A percentile compares a stretch with the other conserved stretches of the same genome.
Conservation (phyloP, 2,113 vertebrate genomes). For the Pangasianodon hypophthalmus region DNA sequence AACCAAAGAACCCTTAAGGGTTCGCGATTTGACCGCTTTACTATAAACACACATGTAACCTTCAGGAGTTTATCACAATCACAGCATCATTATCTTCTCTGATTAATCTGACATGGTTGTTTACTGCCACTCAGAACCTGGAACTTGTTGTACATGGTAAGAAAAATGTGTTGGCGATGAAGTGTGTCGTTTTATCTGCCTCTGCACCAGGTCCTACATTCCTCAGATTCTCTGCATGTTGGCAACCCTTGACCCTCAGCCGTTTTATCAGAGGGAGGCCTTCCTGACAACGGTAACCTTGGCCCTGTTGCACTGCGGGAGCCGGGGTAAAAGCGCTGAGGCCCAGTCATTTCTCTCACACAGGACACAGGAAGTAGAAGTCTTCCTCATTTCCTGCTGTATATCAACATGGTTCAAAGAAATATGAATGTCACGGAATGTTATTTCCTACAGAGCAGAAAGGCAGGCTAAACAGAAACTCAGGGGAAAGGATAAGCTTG, state of each 20-base stretch:
- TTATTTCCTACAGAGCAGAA: constrained; percentile 26
- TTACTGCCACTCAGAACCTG: neutral
- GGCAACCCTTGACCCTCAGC: constrained; percentile 47
- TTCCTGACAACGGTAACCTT: constrained; percentile 48
- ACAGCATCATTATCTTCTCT: neutral
- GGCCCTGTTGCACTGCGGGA: neutral
- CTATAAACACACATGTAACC: neutral
- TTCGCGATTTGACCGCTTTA: neutral
- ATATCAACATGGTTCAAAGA: constrained; percentile 18
- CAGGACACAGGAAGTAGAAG: constrained; percentile 55
- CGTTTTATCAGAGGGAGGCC: constrained; percentile 32
- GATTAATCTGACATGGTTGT: neutral
- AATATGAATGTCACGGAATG: constrained; percentile 18
- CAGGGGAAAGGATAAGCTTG: neutral
- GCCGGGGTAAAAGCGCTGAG: constrained; percentile 10
- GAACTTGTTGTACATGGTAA: neutral
- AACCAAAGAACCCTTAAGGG: neutral
- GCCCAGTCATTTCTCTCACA: constrained; percentile 28
- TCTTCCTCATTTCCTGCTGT: constrained; percentile 44
- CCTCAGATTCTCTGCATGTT: constrained; percentile 56
- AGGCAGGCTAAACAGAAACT: neutral
- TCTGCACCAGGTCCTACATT: constrained; percentile 35
- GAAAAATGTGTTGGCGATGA: neutral
- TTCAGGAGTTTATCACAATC: neutral
- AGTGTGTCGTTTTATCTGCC: constrained; percentile 24